Evolutionary conservation across 2,888 invertebrate species (phyloP), one percentile per base, ranked within the genome.

Genomic region (Dasypogon diadema): DNA sequence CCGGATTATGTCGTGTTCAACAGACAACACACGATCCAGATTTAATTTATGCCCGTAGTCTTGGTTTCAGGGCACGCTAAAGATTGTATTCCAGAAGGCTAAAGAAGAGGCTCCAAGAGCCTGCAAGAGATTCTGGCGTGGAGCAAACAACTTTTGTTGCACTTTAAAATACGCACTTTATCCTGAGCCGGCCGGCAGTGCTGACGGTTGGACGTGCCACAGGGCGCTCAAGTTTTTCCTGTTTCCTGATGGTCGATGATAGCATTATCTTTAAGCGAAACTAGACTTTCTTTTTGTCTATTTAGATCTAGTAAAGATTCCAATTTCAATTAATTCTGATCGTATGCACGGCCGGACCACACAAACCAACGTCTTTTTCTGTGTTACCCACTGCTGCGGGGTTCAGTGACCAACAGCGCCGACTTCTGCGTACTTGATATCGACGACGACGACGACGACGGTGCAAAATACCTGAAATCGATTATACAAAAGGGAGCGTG

Each of bases 311-410:
- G 30, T 54, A 34, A 70, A 70, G 70, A 54, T 12, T 70, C 70
- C 70, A 51, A 73, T 73, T 73, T 56, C 73, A 73, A 73, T 73
- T 73, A 73, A 73, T 73, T 73, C 73, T 46, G 56, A 73, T 73
- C 58, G 26, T 73, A 73, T 73, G 73, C 73, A 73, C 26, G 46
- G n/a, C 42, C 46, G 42, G 73, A 73, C 73, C 73, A 73, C 73
- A 56, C 46, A 46, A 42, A 56, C 46, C 22, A 26, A 10, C 16
- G 42, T 58, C 56, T 56, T 24, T 58, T 26, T 42, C 56, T 58
- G n/a, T 14, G 14, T 34, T 24, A 58, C 10, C 26, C 26, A 46
- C n/a, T 56, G 56, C 24, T 58, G 46, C 56, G 26, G 73, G 42
- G 73, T 73, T 73, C 73, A 58, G 42, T 73, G 73, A 73, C 73